These are phyloP conservation scores for Dasypolia templi DNA, from an alignment of 2,888 invertebrate genomes.

Conservation along the genomic window DNA sequence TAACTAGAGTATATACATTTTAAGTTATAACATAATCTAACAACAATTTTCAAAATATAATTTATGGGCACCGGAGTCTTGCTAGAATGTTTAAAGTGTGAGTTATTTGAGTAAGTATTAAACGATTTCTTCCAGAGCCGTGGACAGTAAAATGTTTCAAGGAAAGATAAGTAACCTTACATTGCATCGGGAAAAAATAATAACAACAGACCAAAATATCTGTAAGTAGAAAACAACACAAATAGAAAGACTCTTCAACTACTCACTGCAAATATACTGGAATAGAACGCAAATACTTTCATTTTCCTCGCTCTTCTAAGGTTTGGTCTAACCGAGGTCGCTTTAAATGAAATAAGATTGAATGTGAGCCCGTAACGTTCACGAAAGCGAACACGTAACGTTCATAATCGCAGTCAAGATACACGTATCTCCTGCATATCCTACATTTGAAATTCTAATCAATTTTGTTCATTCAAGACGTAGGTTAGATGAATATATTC, in stretches of 20 bases:
- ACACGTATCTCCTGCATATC: conserved; percentile 41
- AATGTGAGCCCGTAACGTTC: conserved; percentile 33
- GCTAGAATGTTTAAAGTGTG: conserved; percentile 27
- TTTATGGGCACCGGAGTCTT: conserved; percentile 63
- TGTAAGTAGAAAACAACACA: conserved; percentile 29
- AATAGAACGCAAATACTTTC: background rate
- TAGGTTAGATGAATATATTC: conserved; percentile 50
- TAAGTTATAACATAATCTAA: conserved; percentile 38
- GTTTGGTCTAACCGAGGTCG: conserved; percentile 10
- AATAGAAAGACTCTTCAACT: conserved; percentile 1
- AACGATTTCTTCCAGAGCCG: conserved; percentile 44
- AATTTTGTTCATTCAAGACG: conserved; percentile 53
- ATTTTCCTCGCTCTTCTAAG: conserved; percentile 20
- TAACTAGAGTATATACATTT: conserved; percentile 59
- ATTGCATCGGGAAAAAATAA: conserved; percentile 9
- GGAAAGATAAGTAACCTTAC: conserved; percentile 56
- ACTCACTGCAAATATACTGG: conserved; percentile 1
- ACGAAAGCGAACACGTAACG: conserved; percentile 29
- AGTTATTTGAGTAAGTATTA: conserved; percentile 37
- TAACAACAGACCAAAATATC: conserved; percentile 16
- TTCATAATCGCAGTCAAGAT: conserved; percentile 54
- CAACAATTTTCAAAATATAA: conserved; percentile 7
- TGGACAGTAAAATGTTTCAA: conserved; percentile 27
- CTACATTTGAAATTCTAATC: conserved; percentile 56
- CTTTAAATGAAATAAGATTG: conserved; percentile 34